Percentiles rank a stretch among this genome's conserved stretches.
phyloP scores from a whole-genome alignment of 2,888 invertebrate species.

The Rambutsinella grinnellia region DNA sequence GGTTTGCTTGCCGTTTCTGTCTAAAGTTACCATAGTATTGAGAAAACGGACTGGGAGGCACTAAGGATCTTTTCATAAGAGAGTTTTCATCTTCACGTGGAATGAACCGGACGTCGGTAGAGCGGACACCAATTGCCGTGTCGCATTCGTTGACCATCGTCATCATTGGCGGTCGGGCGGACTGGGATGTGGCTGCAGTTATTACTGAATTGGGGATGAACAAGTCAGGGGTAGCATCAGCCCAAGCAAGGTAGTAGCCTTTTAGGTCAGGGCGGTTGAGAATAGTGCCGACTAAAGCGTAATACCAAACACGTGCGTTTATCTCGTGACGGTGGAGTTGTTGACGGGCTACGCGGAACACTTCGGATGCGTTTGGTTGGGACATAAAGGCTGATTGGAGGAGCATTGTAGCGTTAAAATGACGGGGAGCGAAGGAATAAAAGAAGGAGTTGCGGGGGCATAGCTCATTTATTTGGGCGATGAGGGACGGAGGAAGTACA shows the following conservation, averaged over 20 bases:
- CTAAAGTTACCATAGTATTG: background rate
- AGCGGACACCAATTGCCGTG: background rate
- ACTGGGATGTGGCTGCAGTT: background rate
- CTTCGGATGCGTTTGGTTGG: no score
- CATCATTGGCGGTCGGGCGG: no score
- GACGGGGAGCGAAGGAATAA: constrained; percentile 8
- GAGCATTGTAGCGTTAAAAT: background rate
- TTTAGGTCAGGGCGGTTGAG: background rate
- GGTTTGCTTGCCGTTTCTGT: no score
- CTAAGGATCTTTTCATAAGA: no score
- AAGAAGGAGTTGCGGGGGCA: constrained; percentile 11
- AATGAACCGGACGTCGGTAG: background rate
- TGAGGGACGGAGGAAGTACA: no score
- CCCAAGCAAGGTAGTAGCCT: background rate
- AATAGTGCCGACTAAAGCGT: background rate
- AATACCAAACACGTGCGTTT: constrained; percentile 9
- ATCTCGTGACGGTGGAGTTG: no score
- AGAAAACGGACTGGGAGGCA: no score
- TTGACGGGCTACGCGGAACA: no score
- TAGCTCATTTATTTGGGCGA: background rate
- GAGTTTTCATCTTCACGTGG: no score
- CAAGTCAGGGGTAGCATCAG: constrained; percentile 5
- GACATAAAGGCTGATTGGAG: no score
- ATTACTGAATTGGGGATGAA: background rate
- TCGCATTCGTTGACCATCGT: no score